A percentile compares a stretch with the other conserved stretches of the same genome.
These are phyloP conservation scores for Adelges cooleyi DNA, from an alignment of 1,140 invertebrate species.

Conservation along the genomic window DNA sequence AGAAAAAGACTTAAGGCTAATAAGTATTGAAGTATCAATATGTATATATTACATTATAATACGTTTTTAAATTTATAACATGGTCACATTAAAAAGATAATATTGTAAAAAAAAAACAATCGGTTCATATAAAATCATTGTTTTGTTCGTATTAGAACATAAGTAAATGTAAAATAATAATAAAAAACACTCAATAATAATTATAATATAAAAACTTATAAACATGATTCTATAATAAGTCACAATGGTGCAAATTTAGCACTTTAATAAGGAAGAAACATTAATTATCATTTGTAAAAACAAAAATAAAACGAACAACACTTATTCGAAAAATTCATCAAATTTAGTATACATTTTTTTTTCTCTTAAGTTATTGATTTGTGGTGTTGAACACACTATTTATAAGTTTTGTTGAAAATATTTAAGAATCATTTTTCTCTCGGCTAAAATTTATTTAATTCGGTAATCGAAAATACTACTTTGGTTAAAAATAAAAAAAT, in stretches of 20 bases:
- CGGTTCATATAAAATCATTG: slow-evolving; percentile 10
- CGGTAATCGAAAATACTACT: no score
- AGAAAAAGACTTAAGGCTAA: no score
- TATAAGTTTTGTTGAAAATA: no score
- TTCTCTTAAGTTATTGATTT: no score
- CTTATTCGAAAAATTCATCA: no score
- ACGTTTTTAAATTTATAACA: no score
- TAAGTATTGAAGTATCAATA: neutral
- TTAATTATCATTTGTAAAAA: neutral
- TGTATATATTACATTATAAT: slow-evolving; percentile 11
- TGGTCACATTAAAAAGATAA: slow-evolving; percentile 2
- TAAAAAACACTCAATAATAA: neutral
- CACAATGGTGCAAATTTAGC: neutral
- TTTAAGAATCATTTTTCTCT: no score
- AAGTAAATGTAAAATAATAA: neutral
- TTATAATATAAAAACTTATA: neutral
- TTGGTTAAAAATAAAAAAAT: no score
- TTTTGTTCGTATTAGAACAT: slow-evolving; percentile 19
- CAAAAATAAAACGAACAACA: no score
- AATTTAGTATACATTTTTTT: no score
- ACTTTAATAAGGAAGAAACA: neutral
- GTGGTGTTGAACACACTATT: no score
- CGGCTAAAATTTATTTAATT: no score
- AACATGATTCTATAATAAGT: slow-evolving; percentile 3
- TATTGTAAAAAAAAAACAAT: slow-evolving; percentile 23